Evolutionary conservation across 2,113 vertebrate genomes (phyloP), one percentile per base, ranked within the genome.

Genomic region (Brachionichthys hirsutus): DNA sequence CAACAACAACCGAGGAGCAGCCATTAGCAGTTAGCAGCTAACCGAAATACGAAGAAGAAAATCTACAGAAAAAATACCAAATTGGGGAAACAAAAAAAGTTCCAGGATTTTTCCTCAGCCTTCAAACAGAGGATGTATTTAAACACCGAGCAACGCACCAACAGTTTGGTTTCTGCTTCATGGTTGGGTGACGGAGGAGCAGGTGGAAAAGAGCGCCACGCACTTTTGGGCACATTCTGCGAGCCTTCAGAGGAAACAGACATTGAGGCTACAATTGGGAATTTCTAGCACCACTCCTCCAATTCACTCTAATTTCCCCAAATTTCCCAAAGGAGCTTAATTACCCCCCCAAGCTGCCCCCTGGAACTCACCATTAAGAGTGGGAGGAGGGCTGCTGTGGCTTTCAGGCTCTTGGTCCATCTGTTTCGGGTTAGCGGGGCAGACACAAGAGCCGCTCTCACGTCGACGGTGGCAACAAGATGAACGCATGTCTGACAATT

Each of bases 251-350:
- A 81, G 77, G 62, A 76, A 85, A 62, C 78, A 73, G 69, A 75
- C 73, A 73, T 71, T 22, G 12, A 45, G 20, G 68, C 75, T 54
- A 45, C 79, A 78, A 77, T 84, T 75, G 81, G 57, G 24, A 75
- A 43, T 70, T 41, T 38, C 12, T 30, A 51, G 70, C 67, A 73
- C 80, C 82, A 68, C 77, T 78, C 83, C 73, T 62, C 53, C 76
- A 80, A 46, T 85, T 89, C 75, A 66, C 71, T 61, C 67, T 75
- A 55, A 80, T 84, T 74, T 73, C 78, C 52, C 56, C 11, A 49
- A 20, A 77, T 77, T 44, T 83, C 83, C 84, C 84, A 16, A 35
- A 74, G 81, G 85, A 68, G 73, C 61, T 78, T 70, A 78, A 81
- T 78, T 80, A 74, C 69, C 48, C 71, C 71, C 54, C 40, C 2